Base-by-base conservation (phyloP, 2,888 invertebrate species). In the Tiliacea aurago region DNA sequence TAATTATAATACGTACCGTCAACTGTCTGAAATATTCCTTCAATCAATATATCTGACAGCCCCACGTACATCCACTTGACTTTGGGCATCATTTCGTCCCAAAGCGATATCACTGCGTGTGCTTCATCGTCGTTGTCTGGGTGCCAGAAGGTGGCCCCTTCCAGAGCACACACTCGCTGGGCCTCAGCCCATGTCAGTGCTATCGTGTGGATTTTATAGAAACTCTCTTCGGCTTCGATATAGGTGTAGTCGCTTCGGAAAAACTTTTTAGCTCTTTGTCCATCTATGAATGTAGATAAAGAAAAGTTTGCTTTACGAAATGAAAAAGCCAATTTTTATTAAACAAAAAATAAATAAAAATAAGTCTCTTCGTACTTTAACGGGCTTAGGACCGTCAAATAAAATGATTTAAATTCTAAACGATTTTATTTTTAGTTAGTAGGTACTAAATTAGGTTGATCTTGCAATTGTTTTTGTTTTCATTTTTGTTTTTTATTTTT, bases 171-270 rank as follows among this genome's bases (percentile, higher is more conserved):
- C n/a, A 78, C 81, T 6, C 76, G 85, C 76, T 91, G 92, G 0
- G 94, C 94, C 0, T 92, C 90, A 9, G 84, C 58, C 94, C 94
- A 95, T 11, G 83, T 85, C 73, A 87, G 90, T 6, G 88, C 88
- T 28, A 91, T 63, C 0, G 92, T 93, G 66, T 95, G 93, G 41
- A 94, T 87, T 85, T 95, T 95, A 85, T 95, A 95, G 72, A 95
- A 95, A 73, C 91, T 90, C 9, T 89, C 66, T 10, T 90, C 85
- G 0, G 75, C 78, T 23, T 91, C 89, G 70, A 94, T 64, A 74
- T 88, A 95, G 11, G 70, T 89, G 81, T 95, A 95, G 83, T 95
- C 95, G 51, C 90, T 91, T 7, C 95, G 91, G 78, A 95, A 95
- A 80, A 92, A 92, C 63, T 89, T 91, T 20, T 87, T 82, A 58